Evolutionary conservation across 2,113 vertebrate genomes (phyloP).

Genomic region (Sturnira hondurensis): DNA sequence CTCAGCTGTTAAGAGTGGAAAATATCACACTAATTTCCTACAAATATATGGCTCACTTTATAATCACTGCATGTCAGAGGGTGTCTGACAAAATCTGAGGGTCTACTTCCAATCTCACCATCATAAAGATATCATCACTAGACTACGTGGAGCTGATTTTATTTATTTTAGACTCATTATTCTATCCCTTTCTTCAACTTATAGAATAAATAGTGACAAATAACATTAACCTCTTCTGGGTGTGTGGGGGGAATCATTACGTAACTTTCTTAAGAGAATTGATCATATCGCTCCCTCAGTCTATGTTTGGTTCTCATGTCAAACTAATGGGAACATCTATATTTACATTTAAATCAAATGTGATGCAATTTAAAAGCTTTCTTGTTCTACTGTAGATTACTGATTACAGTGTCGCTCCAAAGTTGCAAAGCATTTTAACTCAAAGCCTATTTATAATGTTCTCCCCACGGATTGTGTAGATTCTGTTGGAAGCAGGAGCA

Average conservation of each 20-base stretch:
- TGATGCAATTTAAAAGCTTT: neutral
- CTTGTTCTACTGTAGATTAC: neutral
- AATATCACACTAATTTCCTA: constrained; percentile 27
- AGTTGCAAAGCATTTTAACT: neutral
- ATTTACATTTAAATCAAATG: constrained; percentile 19
- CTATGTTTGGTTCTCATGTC: neutral
- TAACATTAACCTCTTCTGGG: neutral
- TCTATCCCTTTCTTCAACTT: constrained; percentile 15
- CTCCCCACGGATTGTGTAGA: neutral
- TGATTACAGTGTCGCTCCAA: neutral
- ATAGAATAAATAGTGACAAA: neutral
- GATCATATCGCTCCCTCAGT: neutral
- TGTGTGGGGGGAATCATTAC: neutral
- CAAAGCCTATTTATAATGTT: neutral
- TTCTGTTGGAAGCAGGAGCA: neutral
- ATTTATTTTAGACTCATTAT: constrained; percentile 43
- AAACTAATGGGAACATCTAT: neutral
- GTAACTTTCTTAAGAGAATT: neutral
- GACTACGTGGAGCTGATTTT: neutral
- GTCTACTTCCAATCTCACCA: neutral
- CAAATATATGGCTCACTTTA: constrained; percentile 18
- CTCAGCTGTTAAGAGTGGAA: constrained; percentile 36
- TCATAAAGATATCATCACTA: neutral
- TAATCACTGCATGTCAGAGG: constrained; percentile 36
- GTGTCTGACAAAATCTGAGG: constrained; percentile 39